A percentile compares a stretch with the other conserved stretches of the same genome.
These are phyloP conservation scores for Leptura quadrifasciata DNA, from an alignment of 2,888 invertebrate species.

Conservation along the genomic window DNA sequence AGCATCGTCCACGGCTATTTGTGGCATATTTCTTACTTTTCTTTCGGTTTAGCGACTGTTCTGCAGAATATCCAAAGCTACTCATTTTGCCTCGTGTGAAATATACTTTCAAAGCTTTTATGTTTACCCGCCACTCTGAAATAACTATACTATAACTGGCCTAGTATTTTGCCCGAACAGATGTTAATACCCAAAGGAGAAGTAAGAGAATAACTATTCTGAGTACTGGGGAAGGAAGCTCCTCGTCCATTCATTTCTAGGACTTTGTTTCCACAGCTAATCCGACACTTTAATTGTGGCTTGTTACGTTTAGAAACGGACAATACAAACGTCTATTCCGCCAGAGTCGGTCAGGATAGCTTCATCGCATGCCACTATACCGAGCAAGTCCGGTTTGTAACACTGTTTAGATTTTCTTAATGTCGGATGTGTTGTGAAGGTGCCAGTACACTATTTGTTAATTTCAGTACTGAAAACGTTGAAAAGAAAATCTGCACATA, in stretches of 20 bases:
- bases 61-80: too few relatives aligned
- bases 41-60: too few relatives aligned
- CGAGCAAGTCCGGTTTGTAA: neutral
- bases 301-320: neutral
- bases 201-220: too few relatives aligned
- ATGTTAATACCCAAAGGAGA: too few relatives aligned
- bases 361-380: neutral
- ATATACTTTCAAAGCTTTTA: too few relatives aligned
- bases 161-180: too few relatives aligned
- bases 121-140: too few relatives aligned
- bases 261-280: neutral
- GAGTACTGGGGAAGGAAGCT: too few relatives aligned
- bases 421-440: conserved; percentile 5
- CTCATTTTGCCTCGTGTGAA: too few relatives aligned
- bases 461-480: conserved; percentile 35
- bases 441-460: conserved; percentile 30
- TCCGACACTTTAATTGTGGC: neutral
- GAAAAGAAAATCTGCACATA: conserved; percentile 39
- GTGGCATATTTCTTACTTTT: neutral
- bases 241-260: too few relatives aligned
- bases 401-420: conserved; percentile 2
- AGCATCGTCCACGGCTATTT: neutral
- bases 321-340: neutral
- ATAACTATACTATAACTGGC: too few relatives aligned
- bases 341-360: neutral